phyloP scores from a whole-genome alignment of 2,113 vertebrate genomes.

The Castor canadensis region DNA sequence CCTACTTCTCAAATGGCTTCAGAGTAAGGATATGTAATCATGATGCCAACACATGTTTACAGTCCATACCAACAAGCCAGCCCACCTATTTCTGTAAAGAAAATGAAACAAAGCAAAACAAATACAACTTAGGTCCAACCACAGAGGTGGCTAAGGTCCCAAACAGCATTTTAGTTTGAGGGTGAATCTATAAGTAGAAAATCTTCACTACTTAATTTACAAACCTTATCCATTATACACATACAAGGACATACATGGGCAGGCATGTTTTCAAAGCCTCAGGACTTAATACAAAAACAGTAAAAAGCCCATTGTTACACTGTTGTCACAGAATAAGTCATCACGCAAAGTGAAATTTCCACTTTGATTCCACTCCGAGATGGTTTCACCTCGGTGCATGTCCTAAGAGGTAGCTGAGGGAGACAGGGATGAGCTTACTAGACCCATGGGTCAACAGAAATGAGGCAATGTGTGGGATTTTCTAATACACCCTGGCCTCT shows the following conservation, averaged over 20 bases:
- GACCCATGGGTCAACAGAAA: not conserved
- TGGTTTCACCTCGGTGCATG: not conserved
- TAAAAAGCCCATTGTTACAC: not conserved
- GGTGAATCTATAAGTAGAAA: not conserved
- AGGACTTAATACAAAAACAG: not conserved
- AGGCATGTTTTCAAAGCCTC: slow-evolving; percentile 17
- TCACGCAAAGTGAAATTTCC: not conserved
- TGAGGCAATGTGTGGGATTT: not conserved
- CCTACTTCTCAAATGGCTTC: not conserved
- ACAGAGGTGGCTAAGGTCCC: not conserved
- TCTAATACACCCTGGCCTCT: not conserved
- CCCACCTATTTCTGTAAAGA: not conserved
- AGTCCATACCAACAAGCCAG: not conserved
- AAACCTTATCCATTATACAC: slow-evolving; percentile 24
- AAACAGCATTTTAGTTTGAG: not conserved
- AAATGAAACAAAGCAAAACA: not conserved
- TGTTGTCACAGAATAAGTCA: not conserved
- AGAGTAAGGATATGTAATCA: not conserved
- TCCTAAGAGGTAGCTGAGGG: not conserved
- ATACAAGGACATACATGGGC: not conserved
- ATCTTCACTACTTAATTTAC: not conserved
- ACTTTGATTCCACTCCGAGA: too few species aligned
- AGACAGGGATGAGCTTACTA: not conserved
- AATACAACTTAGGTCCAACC: not conserved
- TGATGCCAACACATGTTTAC: not conserved